These are phyloP conservation scores for Salpingus planirostris DNA, from an alignment of 2,888 invertebrate species.

Conservation along the genomic window DNA sequence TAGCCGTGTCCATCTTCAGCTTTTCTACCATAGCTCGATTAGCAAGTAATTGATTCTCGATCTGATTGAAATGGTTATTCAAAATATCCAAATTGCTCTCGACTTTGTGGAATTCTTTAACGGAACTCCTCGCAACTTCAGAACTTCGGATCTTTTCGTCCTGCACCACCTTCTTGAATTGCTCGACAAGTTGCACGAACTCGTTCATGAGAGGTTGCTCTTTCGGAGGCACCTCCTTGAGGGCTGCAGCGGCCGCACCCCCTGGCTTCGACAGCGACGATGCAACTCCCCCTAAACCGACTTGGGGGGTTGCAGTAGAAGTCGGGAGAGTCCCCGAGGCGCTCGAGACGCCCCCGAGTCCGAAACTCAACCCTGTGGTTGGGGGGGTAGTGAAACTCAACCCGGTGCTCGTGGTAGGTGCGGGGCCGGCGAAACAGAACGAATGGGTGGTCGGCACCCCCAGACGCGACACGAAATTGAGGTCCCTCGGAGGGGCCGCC, in stretches of 20 bases:
- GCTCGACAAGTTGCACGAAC: constrained; percentile 66
- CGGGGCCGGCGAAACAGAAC: too few relatives aligned
- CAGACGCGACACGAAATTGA: too few relatives aligned
- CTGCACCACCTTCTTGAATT: constrained; percentile 76
- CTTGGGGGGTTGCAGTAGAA: constrained; percentile 17
- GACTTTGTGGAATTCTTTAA: constrained; percentile 53
- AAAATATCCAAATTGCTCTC: constrained; percentile 54
- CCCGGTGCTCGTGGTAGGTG: too few relatives aligned
- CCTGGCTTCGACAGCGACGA: constrained; percentile 40
- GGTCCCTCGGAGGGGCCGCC: too few relatives aligned
- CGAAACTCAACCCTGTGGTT: constrained; percentile 21
- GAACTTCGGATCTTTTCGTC: constrained; percentile 75
- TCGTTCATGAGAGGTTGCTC: constrained; percentile 66
- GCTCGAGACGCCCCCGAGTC: constrained; percentile 11
- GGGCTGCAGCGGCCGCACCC: constrained; percentile 29
- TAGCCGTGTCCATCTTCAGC: constrained; percentile 63
- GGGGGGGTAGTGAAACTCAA: too few relatives aligned
- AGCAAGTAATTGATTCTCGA: constrained; percentile 54
- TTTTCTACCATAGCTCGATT: constrained; percentile 53
- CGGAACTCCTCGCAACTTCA: constrained; percentile 61
- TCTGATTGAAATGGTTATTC: constrained; percentile 49
- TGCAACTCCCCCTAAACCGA: constrained; percentile 64
- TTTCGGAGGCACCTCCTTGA: constrained; percentile 48
- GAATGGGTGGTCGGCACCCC: too few relatives aligned
- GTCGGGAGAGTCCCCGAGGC: constrained; percentile 13